These are phyloP conservation scores for Eupeodes latifasciatus DNA, from an alignment of 2,888 invertebrate species.

Conservation along the genomic window DNA sequence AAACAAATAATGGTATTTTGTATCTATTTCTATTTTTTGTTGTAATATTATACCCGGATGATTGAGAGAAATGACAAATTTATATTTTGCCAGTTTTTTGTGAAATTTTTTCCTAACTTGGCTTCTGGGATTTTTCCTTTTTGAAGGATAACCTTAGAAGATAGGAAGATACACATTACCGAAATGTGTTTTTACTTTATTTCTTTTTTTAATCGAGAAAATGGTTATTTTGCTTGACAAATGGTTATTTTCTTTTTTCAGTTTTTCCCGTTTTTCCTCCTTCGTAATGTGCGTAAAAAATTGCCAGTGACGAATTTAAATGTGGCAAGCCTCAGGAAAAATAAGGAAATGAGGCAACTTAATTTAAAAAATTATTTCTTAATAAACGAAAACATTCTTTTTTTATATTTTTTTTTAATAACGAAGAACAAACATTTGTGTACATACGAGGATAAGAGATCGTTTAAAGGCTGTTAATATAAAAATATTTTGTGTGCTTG, in stretches of 20 bases:
- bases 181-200: neutral
- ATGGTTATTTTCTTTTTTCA: neutral
- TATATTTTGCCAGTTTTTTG: neutral
- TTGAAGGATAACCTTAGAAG: neutral
- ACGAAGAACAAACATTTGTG: neutral
- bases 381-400: neutral
- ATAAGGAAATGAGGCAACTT: neutral
- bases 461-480: neutral
- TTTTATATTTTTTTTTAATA: neutral
- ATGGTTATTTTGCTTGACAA: neutral
- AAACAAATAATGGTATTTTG: neutral
- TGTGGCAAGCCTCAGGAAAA: neutral
- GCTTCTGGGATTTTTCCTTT: neutral
- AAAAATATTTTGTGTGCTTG: neutral
- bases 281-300: neutral
- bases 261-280: neutral
- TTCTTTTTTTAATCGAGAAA: neutral
- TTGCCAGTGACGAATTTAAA: slow-evolving; percentile 8
- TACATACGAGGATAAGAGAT: neutral
- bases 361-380: neutral
- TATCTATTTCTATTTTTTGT: slow-evolving; percentile 24
- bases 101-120: neutral
- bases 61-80: slow-evolving; percentile 1
- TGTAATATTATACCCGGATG: neutral
- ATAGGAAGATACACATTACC: neutral